Percentiles rank a stretch among this genome's conserved stretches.
Conservation (phyloP, 2,888 invertebrate species). For the Uloborus plumipes region DNA sequence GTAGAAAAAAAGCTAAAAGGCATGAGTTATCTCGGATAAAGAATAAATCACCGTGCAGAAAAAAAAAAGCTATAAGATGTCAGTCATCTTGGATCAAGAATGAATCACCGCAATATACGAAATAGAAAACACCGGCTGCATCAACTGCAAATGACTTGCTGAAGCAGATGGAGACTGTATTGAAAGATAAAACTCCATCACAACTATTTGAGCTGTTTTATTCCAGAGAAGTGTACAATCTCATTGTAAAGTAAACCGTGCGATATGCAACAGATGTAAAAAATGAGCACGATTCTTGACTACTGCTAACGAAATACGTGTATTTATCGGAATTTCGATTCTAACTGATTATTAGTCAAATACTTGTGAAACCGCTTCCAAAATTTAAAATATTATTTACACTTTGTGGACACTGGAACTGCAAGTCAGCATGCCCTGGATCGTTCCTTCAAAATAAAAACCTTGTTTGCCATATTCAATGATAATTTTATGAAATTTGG, state of each 20-base stretch:
- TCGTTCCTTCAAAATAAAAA: slow-evolving; percentile 22
- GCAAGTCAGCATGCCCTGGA: neutral
- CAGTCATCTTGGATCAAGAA: too few species aligned
- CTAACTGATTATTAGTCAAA: slow-evolving; percentile 33
- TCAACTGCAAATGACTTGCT: too few species aligned
- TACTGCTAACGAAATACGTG: slow-evolving; percentile 19
- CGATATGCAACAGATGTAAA: too few species aligned
- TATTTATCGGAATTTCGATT: slow-evolving; percentile 22
- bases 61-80: too few species aligned
- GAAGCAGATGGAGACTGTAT: slow-evolving; percentile 31
- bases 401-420: slow-evolving; percentile 19
- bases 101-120: too few species aligned
- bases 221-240: slow-evolving; percentile 21
- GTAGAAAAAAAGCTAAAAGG: slow-evolving; percentile 23
- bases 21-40: too few species aligned
- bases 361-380: slow-evolving; percentile 24
- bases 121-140: too few species aligned
- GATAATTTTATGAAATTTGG: too few species aligned
- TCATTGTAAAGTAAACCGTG: slow-evolving; percentile 21
- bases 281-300: slow-evolving; percentile 25
- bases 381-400: slow-evolving; percentile 32
- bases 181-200: slow-evolving; percentile 11
- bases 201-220: slow-evolving; percentile 32
- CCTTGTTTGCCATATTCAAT: too few species aligned
- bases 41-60: too few species aligned